Conservation (phyloP, 1,140 invertebrate genomes). For the Polypedilum pembai region DNA sequence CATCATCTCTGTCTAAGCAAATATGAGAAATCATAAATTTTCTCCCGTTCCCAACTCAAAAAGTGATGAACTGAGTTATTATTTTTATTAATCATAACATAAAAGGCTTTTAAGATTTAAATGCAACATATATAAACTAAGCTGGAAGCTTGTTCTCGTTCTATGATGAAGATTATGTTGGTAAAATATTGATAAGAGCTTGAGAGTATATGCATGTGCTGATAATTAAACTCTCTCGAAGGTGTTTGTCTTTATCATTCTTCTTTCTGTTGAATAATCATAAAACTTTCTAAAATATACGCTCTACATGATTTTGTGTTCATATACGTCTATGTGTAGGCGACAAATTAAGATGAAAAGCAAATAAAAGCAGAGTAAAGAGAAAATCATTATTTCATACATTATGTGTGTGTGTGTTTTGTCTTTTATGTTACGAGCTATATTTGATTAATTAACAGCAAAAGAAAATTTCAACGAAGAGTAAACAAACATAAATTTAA, state of each 20-base stretch:
- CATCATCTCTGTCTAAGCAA: too few relatives aligned
- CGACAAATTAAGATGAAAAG: conserved; percentile 21
- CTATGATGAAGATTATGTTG: too few relatives aligned
- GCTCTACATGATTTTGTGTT: neutral
- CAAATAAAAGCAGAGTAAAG: neutral
- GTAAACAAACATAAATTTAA: neutral
- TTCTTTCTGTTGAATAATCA: conserved; percentile 1
- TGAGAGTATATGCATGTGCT: neutral
- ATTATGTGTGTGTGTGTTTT: neutral
- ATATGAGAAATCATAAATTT: too few relatives aligned
- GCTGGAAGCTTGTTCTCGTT: too few relatives aligned
- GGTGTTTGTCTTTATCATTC: neutral
- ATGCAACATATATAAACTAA: too few relatives aligned
- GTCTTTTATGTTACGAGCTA: neutral
- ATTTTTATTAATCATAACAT: too few relatives aligned
- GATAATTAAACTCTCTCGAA: neutral
- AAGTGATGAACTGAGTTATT: too few relatives aligned
- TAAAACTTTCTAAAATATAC: neutral
- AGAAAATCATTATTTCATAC: neutral
- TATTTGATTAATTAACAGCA: conserved; percentile 14
- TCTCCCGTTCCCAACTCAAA: too few relatives aligned
- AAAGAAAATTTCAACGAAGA: neutral
- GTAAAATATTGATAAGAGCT: neutral
- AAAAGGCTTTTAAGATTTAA: too few relatives aligned
- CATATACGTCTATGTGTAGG: neutral